phyloP scores from a whole-genome alignment of 2,888 invertebrate species.

The Ochropleura leucogaster region DNA sequence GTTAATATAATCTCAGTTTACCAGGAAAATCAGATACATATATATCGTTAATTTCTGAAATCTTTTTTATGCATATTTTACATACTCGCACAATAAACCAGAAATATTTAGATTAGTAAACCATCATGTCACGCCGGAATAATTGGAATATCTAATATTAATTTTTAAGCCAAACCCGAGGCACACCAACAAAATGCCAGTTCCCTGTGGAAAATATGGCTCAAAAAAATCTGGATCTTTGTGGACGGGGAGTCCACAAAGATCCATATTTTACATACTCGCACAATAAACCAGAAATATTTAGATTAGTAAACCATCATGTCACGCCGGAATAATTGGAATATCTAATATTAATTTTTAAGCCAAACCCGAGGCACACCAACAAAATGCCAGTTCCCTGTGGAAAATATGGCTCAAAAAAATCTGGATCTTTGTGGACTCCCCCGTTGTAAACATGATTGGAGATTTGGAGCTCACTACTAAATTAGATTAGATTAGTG shows the following conservation, averaged over 20 bases:
- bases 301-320: neutral
- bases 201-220: neutral
- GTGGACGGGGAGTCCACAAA: too few species aligned
- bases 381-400: neutral
- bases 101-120: neutral
- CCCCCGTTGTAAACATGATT: neutral
- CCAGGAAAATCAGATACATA: neutral
- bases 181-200: neutral
- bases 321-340: neutral
- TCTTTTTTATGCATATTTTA: neutral
- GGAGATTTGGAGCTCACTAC: neutral
- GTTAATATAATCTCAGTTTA: neutral
- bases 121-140: neutral
- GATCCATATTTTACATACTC: neutral
- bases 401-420: neutral
- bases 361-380: neutral
- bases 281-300: neutral
- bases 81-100: neutral
- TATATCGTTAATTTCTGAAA: neutral
- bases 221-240: neutral
- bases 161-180: neutral
- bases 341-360: neutral
- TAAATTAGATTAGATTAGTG: neutral
- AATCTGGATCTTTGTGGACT: neutral
- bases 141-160: neutral